Evolutionary conservation across 1,140 invertebrate species (phyloP).

Genomic region (Phenacoccus solenopsis): DNA sequence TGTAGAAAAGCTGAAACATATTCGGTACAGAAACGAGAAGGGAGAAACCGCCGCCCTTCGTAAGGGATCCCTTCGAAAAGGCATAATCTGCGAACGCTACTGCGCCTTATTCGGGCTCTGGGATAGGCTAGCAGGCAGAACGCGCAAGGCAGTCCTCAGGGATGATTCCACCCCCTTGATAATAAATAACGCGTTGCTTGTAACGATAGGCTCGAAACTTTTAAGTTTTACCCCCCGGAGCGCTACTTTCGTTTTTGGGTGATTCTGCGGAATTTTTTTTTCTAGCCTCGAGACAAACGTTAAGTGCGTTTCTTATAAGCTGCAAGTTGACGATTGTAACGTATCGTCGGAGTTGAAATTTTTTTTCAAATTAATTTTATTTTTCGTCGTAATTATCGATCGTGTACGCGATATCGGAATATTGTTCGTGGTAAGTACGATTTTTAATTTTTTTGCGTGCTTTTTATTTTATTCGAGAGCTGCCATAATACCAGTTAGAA

Average conservation of each 20-base stretch:
- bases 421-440: too few relatives aligned
- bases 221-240: conserved; percentile 9
- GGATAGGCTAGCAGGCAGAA: conserved; percentile 15
- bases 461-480: too few relatives aligned
- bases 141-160: conserved; percentile 12
- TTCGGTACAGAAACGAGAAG: not conserved
- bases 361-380: not conserved
- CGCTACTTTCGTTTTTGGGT: conserved; percentile 8
- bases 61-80: not conserved
- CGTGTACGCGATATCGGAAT: too few relatives aligned
- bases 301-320: not conserved
- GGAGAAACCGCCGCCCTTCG: conserved; percentile 5
- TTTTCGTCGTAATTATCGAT: not conserved
- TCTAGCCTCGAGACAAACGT: conserved; percentile 1
- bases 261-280: not conserved
- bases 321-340: not conserved
- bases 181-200: conserved; percentile 5
- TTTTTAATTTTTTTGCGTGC: too few relatives aligned
- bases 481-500: too few relatives aligned
- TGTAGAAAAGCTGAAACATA: conserved; percentile 8
- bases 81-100: conserved; percentile 15
- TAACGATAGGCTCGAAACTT: conserved; percentile 13
- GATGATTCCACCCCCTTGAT: conserved; percentile 17
- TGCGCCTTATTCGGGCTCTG: conserved; percentile 15
- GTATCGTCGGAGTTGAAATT: not conserved